Evolutionary conservation across 2,888 invertebrate genomes (phyloP), one percentile per base, ranked within the genome.

Genomic region (Deilephila porcellus): DNA sequence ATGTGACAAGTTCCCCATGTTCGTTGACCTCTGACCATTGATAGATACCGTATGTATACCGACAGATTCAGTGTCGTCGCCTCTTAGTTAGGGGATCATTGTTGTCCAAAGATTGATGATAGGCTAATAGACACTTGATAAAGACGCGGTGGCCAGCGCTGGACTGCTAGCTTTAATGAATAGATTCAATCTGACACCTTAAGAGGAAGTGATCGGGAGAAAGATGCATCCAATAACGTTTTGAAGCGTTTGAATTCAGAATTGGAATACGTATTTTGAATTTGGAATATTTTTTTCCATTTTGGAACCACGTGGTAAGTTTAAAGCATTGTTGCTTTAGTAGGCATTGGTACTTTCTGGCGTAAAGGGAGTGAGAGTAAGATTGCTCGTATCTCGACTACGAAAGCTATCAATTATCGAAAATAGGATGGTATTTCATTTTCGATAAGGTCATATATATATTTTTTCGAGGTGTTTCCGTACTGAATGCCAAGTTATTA

Each of bases 71-170:
- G 81, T 85, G 88, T 91, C 90, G 84, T 83, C 86, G 84, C 79
- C 83, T 90, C 89, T 91, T 89, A 90, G 90, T 91, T 90, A 90
- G 80, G 77, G 89, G 89, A 90, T 91, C 88, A 91, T 91, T 91
- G 91, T 91, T 80, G 80, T 83, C 83, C 83, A 81, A 83, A 89
- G 91, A 92, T 91, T 91, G 88, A 92, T 92, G 91, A 84, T 87
- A 80, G 88, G 81, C 82, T 91, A 88, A 91, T 89, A 85, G 85
- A 79, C 78, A 71, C 80, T 82, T 82, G 87, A 88, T 88, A 83
- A 86, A 88, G 85, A 85, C 77, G 77, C 79, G 80, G 77, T 76
- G 71, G 64, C 63, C 74, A 75, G 76, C 74, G 70, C 77, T 78
- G 77, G 45, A 59, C 72, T 56, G 59, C 17, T 52, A 72, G 78